Evolutionary conservation across 2,797 vertebrate species (phyloP), one percentile per base, ranked within the genome.

Genomic region (Sebastes umbrosus): DNA sequence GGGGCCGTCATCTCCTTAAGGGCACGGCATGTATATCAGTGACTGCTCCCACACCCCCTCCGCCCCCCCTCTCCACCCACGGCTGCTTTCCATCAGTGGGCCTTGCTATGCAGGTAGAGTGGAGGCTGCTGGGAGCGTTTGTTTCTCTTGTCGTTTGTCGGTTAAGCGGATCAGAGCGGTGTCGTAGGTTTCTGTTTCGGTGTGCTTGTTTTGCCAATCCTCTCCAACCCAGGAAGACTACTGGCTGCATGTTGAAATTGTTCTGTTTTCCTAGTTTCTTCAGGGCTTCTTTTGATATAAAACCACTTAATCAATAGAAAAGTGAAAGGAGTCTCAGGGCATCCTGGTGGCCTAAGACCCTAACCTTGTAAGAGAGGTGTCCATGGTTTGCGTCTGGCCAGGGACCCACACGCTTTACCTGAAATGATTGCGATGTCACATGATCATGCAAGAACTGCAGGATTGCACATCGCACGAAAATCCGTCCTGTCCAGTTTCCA

Each of bases 1-100:
- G 96, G 85, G 87, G 89, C 94, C 97, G 97, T 98, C 98, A 97
- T 97, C 97, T 97, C 97, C 96, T 98, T 99, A 99, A 99, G 98
- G 98, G 97, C 97, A 97, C 96, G 94, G 96, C 96, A 92, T 97
- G 97, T 97, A 97, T 97, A 98, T 97, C 95, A 94, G 97, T 95
- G 96, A 96, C 96, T 95, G 95, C 94, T 2, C 39, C 58, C 27
- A 69, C 36, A 39, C 67, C 59, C 76, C 54, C 73, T 20, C 31
- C 13, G 0, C 11, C 3, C 14, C 27, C 18, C 10, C 29, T 34
- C 25, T 16, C 31, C 65, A 60, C 68, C 94, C 82, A 91, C 96
- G 93, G 93, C 93, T 92, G 94, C 95, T 90, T 96, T 97, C 96
- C 95, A 96, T 97, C 97, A 97, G 93, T 84, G 94, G 92, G 83